These are phyloP conservation scores for Pelodiscus sinensis DNA, from an alignment of 2,113 vertebrate genomes.

Conservation along the genomic window DNA sequence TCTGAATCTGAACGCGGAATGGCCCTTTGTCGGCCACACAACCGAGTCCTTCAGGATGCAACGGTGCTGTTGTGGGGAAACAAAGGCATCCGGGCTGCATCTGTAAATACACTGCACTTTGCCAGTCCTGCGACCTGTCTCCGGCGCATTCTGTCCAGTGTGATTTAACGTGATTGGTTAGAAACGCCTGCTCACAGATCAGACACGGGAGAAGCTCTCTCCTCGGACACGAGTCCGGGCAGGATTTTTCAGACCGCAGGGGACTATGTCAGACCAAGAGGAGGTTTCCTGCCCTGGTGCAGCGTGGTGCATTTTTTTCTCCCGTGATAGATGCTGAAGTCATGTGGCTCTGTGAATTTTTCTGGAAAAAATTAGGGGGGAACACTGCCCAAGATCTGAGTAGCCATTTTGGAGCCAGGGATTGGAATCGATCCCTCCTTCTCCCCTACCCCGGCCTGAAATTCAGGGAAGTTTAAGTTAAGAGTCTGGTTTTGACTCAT, in stretches of 20 bases:
- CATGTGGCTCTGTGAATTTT: too few species aligned
- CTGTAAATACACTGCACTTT: not conserved
- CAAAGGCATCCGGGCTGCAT: not conserved
- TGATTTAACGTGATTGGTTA: fast-evolving
- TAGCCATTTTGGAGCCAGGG: not conserved
- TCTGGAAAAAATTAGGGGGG: too few species aligned
- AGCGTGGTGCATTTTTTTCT: not conserved
- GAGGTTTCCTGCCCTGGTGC: fast-evolving
- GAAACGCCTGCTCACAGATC: not conserved
- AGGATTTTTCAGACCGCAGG: not conserved
- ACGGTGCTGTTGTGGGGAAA: not conserved
- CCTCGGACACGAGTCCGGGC: not conserved
- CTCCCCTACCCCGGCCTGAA: not conserved
- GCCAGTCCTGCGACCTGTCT: not conserved
- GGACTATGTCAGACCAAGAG: not conserved
- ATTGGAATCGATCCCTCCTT: not conserved
- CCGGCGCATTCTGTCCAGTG: fast-evolving
- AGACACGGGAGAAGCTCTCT: not conserved
- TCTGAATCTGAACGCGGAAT: fast-evolving
- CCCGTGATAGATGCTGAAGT: fast-evolving
- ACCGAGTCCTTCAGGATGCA: not conserved
- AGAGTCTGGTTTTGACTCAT: not conserved
- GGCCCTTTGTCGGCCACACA: not conserved
- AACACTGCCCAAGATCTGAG: not conserved
- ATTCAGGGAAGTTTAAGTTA: not conserved